Base-by-base conservation (phyloP, 2,797 vertebrate genomes). In the Catamblyrhynchus diadema region DNA sequence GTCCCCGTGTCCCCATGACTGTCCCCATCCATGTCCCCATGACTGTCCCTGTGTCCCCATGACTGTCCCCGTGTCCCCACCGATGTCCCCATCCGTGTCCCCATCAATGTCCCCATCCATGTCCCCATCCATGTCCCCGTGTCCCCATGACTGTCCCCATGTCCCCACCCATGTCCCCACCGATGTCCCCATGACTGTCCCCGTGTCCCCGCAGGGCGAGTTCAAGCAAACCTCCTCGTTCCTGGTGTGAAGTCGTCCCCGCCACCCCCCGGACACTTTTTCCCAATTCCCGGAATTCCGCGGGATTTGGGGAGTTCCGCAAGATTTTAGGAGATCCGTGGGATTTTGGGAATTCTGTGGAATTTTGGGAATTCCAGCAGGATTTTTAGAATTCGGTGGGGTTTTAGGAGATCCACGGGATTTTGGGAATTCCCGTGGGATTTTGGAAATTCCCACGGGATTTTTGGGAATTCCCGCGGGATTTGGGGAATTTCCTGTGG, bases 191-290 rank as follows among this genome's bases (percentile, higher is more conserved):
- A 30, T 4, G 7, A 0, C 10, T 42, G 41, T 44, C 61, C 62
- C 42, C 23, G 7, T 96, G 41, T 94, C 94, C 51, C 96, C 85
- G 17, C 95, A 99, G 99, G 97, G 98, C 27, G 99, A 99, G 32
- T 99, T 99, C 98, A 98, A 98, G 97, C 99, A 99, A 98, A 99
- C 99, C 67, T 99, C 99, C 0, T 99, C 99, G 0, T 99, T 99
- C 94, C 97, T 99, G 97, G 99, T 99, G 92, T 99, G 99, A 98
- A 0, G 24, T 9, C 39, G 5, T 8, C 28, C 9, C 16, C 13
- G 12, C 28, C 51, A 4, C 27, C 21, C 35, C 28, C 14, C 1
- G 57, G 35, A 50, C 44, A 3, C 24, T 28, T 74, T n/a, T 41
- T 16, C 23, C 35, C 30, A 6, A 22, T 61, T 61, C 73, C 47